A percentile compares a stretch with the other conserved stretches of the same genome.
Conservation (phyloP, 2,888 invertebrate species). For the Polydrusus tereticollis region DNA sequence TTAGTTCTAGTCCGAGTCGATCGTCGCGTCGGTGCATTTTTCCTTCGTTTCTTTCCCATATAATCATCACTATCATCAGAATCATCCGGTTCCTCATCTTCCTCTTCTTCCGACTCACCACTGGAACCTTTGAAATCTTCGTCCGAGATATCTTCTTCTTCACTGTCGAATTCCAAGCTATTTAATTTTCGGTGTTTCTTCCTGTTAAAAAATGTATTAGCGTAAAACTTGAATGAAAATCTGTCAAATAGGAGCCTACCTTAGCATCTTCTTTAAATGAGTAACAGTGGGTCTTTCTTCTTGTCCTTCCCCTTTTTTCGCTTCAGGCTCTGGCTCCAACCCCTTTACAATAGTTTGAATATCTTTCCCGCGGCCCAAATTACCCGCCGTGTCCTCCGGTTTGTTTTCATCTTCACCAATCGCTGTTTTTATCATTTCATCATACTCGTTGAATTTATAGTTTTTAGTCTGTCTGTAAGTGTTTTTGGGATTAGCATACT, state of each 20-base stretch:
- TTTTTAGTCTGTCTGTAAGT: conserved; percentile 78
- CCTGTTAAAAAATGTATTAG: conserved; percentile 48
- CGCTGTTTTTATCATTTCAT: conserved; percentile 94
- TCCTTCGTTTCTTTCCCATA: conserved; percentile 68
- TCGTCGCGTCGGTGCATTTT: conserved; percentile 69
- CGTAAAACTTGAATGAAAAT: neutral
- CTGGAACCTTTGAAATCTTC: conserved; percentile 91
- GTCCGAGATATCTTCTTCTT: conserved; percentile 83
- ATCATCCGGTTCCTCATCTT: conserved; percentile 66
- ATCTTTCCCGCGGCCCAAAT: conserved; percentile 80
- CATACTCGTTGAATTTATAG: conserved; percentile 92
- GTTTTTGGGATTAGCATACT: no score
- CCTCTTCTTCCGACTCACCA: conserved; percentile 68
- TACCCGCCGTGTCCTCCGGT: conserved; percentile 46
- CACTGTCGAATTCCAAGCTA: conserved; percentile 57
- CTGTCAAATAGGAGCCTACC: conserved; percentile 12
- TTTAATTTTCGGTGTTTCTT: conserved; percentile 84
- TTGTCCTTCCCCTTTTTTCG: conserved; percentile 48
- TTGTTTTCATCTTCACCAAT: conserved; percentile 80
- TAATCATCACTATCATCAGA: conserved; percentile 72
- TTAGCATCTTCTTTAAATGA: conserved; percentile 54
- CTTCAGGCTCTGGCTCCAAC: conserved; percentile 46
- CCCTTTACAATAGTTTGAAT: conserved; percentile 88
- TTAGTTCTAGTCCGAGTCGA: conserved; percentile 69
- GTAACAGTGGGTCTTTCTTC: conserved; percentile 53